phyloP scores from a whole-genome alignment of 2,797 vertebrate genomes.

The Pseudotriccus pelzelni region DNA sequence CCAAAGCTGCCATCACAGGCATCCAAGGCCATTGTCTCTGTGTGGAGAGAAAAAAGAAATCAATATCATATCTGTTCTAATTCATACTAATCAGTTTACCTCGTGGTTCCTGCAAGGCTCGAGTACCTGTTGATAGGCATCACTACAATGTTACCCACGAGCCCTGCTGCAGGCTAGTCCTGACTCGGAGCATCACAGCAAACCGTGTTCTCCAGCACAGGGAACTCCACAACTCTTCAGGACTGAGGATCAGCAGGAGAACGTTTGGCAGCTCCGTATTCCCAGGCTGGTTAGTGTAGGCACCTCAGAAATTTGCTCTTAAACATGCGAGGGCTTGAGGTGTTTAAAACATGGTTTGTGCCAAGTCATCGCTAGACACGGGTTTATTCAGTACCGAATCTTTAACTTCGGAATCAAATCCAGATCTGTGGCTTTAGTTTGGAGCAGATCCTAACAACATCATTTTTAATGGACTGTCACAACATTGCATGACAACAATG shows the following conservation, averaged over 20 bases:
- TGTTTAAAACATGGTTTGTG: neutral
- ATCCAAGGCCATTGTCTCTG: slow-evolving; percentile 98
- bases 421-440: neutral
- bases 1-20: slow-evolving; percentile 95
- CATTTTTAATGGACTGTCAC: neutral
- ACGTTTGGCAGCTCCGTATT: neutral
- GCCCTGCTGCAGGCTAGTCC: slow-evolving; percentile 18
- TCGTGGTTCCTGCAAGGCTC: slow-evolving; percentile 64
- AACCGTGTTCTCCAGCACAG: neutral
- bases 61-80: slow-evolving; percentile 75
- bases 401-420: slow-evolving; percentile 24
- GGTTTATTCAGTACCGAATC: neutral
- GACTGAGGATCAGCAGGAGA: neutral
- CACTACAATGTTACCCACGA: slow-evolving; percentile 6
- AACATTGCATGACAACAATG: slow-evolving; percentile 45
- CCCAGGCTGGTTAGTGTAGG: neutral
- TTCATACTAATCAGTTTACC: slow-evolving; percentile 61
- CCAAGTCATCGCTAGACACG: neutral
- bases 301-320: slow-evolving; percentile 19
- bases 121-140: slow-evolving; percentile 54
- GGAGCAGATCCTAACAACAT: neutral
- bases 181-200: neutral
- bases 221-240: neutral
- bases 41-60: slow-evolving; percentile 78
- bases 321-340: neutral